These are phyloP conservation scores for Stramonita haemastoma DNA, from an alignment of 2,888 invertebrate genomes.

Conservation along the genomic window DNA sequence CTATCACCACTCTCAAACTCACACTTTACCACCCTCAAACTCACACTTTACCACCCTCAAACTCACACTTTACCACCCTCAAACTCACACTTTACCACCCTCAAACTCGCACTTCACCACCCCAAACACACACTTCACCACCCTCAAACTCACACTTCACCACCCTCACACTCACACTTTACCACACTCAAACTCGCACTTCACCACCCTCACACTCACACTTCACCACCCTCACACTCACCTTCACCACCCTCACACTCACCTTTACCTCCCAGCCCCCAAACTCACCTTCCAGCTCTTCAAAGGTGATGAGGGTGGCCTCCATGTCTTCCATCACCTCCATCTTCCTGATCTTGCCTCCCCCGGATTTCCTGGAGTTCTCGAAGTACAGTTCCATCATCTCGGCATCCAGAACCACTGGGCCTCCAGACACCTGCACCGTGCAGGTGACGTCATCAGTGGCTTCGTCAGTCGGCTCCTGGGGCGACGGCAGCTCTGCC, in stretches of 20 bases:
- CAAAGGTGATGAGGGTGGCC: conserved; percentile 31
- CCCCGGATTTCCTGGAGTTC: conserved; percentile 28
- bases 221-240: not conserved
- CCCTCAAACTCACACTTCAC: too few relatives aligned
- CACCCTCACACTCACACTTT: too few relatives aligned
- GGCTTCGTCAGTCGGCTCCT: not conserved
- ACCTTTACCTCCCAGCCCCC: not conserved
- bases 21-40: too few relatives aligned
- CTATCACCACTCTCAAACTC: too few relatives aligned
- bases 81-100: too few relatives aligned
- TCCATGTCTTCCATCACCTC: not conserved
- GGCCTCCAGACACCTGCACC: conserved; percentile 29
- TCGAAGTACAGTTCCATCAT: conserved; percentile 40
- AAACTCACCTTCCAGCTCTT: conserved; percentile 16
- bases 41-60: too few relatives aligned
- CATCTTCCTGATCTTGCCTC: conserved; percentile 6
- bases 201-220: too few relatives aligned
- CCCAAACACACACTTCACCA: too few relatives aligned
- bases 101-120: too few relatives aligned
- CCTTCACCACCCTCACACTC: not conserved
- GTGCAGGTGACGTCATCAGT: conserved; percentile 18
- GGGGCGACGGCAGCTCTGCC: not conserved
- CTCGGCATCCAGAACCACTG: not conserved
- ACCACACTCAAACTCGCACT: too few relatives aligned
- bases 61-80: too few relatives aligned